Evolutionary conservation across 1,140 invertebrate genomes (phyloP).

Genomic region (Oedothorax gibbosus): DNA sequence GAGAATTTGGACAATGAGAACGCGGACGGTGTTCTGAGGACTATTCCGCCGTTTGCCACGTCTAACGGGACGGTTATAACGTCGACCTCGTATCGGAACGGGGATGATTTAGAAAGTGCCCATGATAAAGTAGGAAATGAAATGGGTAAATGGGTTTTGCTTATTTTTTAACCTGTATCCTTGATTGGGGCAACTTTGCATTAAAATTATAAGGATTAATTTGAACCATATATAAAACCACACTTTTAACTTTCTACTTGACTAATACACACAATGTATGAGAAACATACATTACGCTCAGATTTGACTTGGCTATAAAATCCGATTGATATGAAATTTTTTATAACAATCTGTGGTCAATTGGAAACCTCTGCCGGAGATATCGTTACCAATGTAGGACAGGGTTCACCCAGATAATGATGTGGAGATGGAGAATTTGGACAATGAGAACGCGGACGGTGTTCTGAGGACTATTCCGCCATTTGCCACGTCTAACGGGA

Average conservation of each 20-base stretch:
- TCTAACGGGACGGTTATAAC: conserved; percentile 59
- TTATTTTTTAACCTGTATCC: no score
- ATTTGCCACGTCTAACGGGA: conserved; percentile 40
- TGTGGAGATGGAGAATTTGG: conserved; percentile 72
- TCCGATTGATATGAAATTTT: no score
- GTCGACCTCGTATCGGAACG: conserved; percentile 76
- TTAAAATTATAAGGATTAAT: no score
- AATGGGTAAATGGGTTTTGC: conserved; percentile 67
- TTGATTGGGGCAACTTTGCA: no score
- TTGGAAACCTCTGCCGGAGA: no score
- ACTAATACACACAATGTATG: no score
- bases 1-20: conserved; percentile 64
- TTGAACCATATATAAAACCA: no score
- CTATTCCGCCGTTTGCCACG: conserved; percentile 26
- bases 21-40: conserved; percentile 22
- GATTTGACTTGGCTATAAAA: no score
- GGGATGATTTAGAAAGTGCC: conserved; percentile 69
- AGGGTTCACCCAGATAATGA: conserved; percentile 70
- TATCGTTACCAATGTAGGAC: no score
- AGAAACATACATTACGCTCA: no score
- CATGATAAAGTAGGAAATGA: conserved; percentile 64
- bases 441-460: conserved; percentile 38
- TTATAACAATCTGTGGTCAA: no score
- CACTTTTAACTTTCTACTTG: no score
- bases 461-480: conserved; percentile 31